Evolutionary conservation across 2,888 invertebrate genomes (phyloP), one percentile per base, ranked within the genome.

Genomic region (Lepidocyrtoides sp.): DNA sequence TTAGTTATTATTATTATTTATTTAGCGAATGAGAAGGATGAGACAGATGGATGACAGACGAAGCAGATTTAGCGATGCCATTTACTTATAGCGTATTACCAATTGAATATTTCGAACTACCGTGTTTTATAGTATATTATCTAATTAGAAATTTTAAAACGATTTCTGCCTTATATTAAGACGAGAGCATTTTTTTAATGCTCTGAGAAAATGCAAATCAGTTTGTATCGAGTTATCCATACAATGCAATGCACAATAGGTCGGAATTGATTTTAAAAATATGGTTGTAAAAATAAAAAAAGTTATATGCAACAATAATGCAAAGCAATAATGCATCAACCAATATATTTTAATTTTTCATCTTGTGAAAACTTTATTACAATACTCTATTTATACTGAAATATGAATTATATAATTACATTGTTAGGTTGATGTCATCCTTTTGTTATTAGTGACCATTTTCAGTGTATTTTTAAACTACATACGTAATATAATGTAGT

Each of bases 31-130:
- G 48, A 23, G 8, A 23, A 77, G 7, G 48, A 32, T 36, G 77
- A 44, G 72, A 72, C 17, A 72, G 23, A 12, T 41, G n/a, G n/a
- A n/a, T n/a, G n/a, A n/a, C n/a, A n/a, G n/a, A n/a, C n/a, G n/a
- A 8, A 85, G 44, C 69, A 51, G 23, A n/a, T 60, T 26, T 87
- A 79, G 88, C 54, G 88, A 88, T 88, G 88, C 88, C 88, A 88
- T 88, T 88, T 88, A 88, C 88, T 57, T 79, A 23, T 44, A 41
- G 20, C 10, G 36, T 57, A 57, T 57, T 32, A 81, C 10, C 20
- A 14, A 20, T 36, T 57, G 23, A 4, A 48, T 75, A 10, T 4
- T 36, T 36, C 36, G 32, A 69, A 32, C 10, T 41, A 72, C 36
- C 36, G 3, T 20, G 12, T 20, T 5, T n/a, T 41, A 20, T 41